phyloP scores from a whole-genome alignment of 2,888 invertebrate species.

The Sinodicranocentrus sp. region DNA sequence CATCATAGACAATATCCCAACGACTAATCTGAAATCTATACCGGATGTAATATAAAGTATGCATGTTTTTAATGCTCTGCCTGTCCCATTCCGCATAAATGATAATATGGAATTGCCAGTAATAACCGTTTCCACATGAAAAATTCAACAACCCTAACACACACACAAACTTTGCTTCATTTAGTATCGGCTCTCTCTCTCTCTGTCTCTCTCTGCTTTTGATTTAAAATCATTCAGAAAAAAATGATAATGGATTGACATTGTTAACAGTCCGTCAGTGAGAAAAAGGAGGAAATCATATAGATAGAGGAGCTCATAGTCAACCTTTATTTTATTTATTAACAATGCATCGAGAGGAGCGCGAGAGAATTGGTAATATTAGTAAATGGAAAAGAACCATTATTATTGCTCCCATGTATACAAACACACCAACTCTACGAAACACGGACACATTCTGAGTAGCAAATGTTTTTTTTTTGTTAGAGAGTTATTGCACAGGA shows the following conservation, averaged over 20 bases:
- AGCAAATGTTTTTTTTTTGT: conserved; percentile 45
- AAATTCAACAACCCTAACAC: not conserved
- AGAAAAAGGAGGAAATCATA: conserved; percentile 29
- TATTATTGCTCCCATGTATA: not conserved
- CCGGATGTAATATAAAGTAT: conserved; percentile 58
- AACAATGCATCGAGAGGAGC: conserved; percentile 15
- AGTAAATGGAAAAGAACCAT: conserved; percentile 18
- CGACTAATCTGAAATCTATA: conserved; percentile 63
- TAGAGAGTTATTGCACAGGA: conserved; percentile 76
- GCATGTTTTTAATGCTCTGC: conserved; percentile 2
- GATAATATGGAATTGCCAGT: conserved; percentile 2
- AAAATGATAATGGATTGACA: conserved; percentile 58
- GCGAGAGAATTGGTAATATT: conserved; percentile 47
- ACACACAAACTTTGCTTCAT: not conserved
- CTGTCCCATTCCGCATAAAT: conserved; percentile 7
- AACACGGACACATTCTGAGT: not conserved
- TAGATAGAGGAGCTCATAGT: conserved; percentile 14
- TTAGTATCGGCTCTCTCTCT: not conserved
- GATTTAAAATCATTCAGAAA: conserved; percentile 27
- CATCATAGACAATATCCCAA: not conserved
- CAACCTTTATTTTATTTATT: not conserved
- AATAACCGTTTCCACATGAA: conserved; percentile 19
- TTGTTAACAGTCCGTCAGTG: conserved; percentile 31
- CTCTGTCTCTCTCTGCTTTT: conserved; percentile 14
- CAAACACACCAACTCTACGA: no score